Percentiles rank a stretch among this genome's conserved stretches.
These are phyloP conservation scores for Propithecus deckenii DNA, from an alignment of 2,797 vertebrate genomes.

Conservation along the genomic window DNA sequence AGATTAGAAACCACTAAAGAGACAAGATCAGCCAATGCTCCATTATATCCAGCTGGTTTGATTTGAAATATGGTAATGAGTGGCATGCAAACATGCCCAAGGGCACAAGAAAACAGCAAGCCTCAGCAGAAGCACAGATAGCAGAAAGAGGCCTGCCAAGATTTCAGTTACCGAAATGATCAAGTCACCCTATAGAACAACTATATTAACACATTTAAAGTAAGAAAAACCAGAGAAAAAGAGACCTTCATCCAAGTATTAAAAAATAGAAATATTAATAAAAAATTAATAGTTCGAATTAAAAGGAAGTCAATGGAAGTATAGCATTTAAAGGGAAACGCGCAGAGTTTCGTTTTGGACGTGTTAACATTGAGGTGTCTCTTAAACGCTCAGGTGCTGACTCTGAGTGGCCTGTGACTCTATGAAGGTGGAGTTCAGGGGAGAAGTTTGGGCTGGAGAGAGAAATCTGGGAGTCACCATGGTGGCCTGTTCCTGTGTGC, in stretches of 20 bases:
- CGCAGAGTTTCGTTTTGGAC: neutral
- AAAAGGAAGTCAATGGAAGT: neutral
- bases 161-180: neutral
- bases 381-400: neutral
- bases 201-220: neutral
- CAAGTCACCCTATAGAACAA: neutral
- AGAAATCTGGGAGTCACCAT: neutral
- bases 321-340: neutral
- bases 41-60: constrained; percentile 1
- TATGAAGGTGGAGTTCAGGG: neutral
- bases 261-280: neutral
- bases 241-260: neutral
- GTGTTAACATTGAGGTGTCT: neutral
- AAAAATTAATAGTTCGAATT: neutral
- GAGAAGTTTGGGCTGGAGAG: too few relatives aligned
- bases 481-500: neutral
- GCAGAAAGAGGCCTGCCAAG: neutral
- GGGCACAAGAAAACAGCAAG: neutral
- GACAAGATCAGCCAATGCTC: neutral
- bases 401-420: neutral
- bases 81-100: neutral
- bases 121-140: neutral
- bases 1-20: constrained; percentile 25
- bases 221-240: neutral
- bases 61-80: neutral